phyloP scores from a whole-genome alignment of 2,113 vertebrate species.

The Numida meleagris region DNA sequence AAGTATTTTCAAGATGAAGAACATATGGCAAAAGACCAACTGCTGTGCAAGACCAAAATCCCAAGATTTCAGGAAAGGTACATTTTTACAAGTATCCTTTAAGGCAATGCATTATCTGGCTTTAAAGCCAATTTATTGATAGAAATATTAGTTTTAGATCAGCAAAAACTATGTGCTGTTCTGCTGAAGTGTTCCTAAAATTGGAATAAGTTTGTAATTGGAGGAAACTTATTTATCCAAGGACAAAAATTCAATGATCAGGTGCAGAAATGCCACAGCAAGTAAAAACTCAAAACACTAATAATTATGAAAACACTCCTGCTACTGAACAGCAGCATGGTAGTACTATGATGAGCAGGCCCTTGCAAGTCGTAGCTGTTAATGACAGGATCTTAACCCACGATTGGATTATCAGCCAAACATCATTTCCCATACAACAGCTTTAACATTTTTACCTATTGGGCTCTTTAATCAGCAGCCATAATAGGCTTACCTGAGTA shows the following conservation, averaged over 20 bases:
- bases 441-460: background rate
- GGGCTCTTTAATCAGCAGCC: background rate
- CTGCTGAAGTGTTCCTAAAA: background rate
- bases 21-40: background rate
- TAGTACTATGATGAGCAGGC: background rate
- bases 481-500: constrained; percentile 91
- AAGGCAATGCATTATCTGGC: background rate
- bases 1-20: constrained; percentile 14
- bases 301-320: background rate
- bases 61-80: background rate
- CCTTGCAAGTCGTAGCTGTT: background rate
- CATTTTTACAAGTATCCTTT: background rate
- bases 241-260: background rate
- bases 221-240: background rate
- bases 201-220: background rate
- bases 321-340: background rate
- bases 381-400: background rate
- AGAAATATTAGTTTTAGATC: too few relatives aligned
- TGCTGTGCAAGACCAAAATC: background rate
- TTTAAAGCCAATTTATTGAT: background rate
- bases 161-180: too few relatives aligned
- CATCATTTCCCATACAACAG: background rate
- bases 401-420: background rate
- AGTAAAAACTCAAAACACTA: too few relatives aligned
- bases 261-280: background rate